These are phyloP conservation scores for Cotesia congregata DNA, from an alignment of 2,888 invertebrate species.

Conservation along the genomic window DNA sequence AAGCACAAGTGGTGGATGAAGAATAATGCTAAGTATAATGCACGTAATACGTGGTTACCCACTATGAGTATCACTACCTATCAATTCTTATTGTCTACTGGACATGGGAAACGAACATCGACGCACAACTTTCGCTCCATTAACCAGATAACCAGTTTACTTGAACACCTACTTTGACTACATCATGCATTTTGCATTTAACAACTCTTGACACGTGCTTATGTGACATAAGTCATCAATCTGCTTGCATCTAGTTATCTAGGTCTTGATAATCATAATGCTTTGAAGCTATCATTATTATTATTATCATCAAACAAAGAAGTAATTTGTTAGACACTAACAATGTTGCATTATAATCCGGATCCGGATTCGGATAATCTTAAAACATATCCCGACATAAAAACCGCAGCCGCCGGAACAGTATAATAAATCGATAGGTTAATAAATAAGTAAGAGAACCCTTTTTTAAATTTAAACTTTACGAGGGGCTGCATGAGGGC, in stretches of 20 bases:
- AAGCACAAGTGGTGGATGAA: not conserved
- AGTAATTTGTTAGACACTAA: not conserved
- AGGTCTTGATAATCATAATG: no score
- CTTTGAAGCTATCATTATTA: no score
- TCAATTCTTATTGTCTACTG: conserved; percentile 56
- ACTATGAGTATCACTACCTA: not conserved
- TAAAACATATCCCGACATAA: conserved; percentile 46
- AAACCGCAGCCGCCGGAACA: conserved; percentile 36
- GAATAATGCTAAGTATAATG: not conserved
- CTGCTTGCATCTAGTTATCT: not conserved
- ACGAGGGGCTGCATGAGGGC: conserved; percentile 42
- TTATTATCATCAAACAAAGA: not conserved
- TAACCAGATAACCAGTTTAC: conserved; percentile 47
- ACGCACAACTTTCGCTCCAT: conserved; percentile 46
- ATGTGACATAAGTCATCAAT: not conserved
- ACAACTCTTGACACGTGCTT: not conserved
- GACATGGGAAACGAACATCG: conserved; percentile 68
- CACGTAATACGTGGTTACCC: conserved; percentile 14
- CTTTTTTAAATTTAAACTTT: conserved; percentile 61
- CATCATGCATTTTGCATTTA: conserved; percentile 1
- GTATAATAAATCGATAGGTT: conserved; percentile 61
- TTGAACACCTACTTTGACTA: conserved; percentile 20
- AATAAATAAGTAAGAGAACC: conserved; percentile 67
- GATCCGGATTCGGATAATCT: not conserved
- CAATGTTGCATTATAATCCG: no score